Percentiles rank a stretch among this genome's conserved stretches.
These are phyloP conservation scores for Sigmodon hispidus DNA, from an alignment of 2,113 vertebrate species.

Conservation along the genomic window DNA sequence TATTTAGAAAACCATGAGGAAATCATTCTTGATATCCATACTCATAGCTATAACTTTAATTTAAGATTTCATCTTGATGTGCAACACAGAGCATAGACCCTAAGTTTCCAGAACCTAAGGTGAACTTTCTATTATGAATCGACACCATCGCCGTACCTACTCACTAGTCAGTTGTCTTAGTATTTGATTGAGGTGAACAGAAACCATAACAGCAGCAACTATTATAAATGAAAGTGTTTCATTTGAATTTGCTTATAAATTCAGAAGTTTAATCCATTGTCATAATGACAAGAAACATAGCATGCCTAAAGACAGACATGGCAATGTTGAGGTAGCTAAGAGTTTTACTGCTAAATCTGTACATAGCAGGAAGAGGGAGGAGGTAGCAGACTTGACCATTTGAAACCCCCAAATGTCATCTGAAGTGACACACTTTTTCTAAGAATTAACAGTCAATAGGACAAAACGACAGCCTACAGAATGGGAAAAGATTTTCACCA, in stretches of 20 bases:
- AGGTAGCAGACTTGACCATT: neutral
- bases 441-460: no score
- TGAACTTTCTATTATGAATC: neutral
- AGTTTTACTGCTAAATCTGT: neutral
- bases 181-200: neutral
- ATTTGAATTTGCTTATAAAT: neutral
- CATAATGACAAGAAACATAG: neutral
- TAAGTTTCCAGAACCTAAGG: neutral
- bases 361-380: neutral
- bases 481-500: no score
- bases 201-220: neutral
- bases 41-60: neutral
- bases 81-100: neutral
- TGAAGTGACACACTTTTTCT: no score
- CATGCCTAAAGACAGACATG: neutral
- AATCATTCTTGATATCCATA: neutral
- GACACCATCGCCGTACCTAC: neutral
- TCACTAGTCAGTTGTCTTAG: neutral
- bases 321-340: neutral
- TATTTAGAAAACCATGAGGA: neutral
- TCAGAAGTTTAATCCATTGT: neutral
- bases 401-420: no score
- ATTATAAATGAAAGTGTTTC: neutral
- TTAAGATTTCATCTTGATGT: neutral
- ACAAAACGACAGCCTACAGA: no score